Evolutionary conservation across 1,140 invertebrate species (phyloP).

Genomic region (Aphelinus atriplicis): DNA sequence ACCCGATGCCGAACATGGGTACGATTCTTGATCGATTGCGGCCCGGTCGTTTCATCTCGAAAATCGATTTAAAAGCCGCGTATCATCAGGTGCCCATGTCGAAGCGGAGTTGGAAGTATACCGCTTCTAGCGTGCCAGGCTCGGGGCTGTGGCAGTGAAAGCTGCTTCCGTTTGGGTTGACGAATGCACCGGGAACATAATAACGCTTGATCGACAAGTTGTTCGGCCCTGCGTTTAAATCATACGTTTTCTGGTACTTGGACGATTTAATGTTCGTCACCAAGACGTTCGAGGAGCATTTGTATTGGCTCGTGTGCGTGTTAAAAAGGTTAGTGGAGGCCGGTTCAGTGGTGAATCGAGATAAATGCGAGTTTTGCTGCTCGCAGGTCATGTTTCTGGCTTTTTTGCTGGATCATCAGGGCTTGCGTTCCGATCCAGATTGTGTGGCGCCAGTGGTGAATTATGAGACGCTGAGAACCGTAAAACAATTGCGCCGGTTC

Average conservation of each 20-base stretch:
- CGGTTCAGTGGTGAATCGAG: too few relatives aligned
- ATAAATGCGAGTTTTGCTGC: too few relatives aligned
- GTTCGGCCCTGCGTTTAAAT: slow-evolving; percentile 32
- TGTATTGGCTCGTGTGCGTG: too few relatives aligned
- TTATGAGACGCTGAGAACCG: background rate
- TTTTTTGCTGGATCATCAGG: slow-evolving; percentile 19
- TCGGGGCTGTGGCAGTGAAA: slow-evolving; percentile 50
- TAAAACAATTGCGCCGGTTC: slow-evolving; percentile 29
- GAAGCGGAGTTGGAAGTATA: slow-evolving; percentile 22
- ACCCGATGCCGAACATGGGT: slow-evolving; percentile 37
- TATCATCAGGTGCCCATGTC: slow-evolving; percentile 18
- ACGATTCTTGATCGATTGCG: background rate
- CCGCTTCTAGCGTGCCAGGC: slow-evolving; percentile 50
- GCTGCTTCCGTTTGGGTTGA: slow-evolving; percentile 47
- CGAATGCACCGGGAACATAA: slow-evolving; percentile 33
- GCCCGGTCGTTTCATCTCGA: background rate
- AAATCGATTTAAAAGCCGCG: background rate
- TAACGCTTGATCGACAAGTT: slow-evolving; percentile 38
- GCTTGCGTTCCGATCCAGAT: slow-evolving; percentile 19
- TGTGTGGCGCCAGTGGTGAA: slow-evolving; percentile 6
- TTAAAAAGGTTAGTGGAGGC: too few relatives aligned
- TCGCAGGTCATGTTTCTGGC: background rate
- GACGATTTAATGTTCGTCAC: slow-evolving; percentile 54
- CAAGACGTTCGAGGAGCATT: too few relatives aligned
- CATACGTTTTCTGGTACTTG: slow-evolving; percentile 45